These are phyloP conservation scores for Laspeyria flexula DNA, from an alignment of 2,888 invertebrate genomes.

Conservation along the genomic window DNA sequence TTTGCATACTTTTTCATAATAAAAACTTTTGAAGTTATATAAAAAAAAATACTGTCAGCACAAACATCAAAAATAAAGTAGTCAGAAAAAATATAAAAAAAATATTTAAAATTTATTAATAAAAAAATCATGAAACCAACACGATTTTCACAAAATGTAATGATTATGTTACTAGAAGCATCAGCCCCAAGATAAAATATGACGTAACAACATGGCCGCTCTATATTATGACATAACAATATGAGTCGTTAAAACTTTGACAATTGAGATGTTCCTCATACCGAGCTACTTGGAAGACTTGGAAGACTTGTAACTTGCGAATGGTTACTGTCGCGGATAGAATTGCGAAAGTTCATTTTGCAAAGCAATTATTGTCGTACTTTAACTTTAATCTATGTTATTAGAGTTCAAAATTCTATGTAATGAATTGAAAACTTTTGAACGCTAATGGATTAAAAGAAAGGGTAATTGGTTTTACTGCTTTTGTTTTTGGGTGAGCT, in stretches of 20 bases:
- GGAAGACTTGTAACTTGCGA: neutral
- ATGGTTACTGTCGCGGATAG: neutral
- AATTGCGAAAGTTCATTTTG: neutral
- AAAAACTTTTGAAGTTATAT: too few species aligned
- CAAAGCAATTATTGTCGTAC: neutral
- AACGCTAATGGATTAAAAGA: neutral
- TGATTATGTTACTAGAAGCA: too few species aligned
- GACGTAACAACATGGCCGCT: constrained; percentile 7
- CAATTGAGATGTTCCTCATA: constrained; percentile 28
- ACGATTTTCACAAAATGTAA: too few species aligned
- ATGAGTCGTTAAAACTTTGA: constrained; percentile 35
- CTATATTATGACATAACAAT: constrained; percentile 5
- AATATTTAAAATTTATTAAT: too few species aligned
- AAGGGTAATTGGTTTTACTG: neutral
- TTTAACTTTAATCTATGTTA: neutral
- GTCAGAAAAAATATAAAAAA: too few species aligned
- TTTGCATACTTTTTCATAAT: too few species aligned
- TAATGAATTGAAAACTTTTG: neutral
- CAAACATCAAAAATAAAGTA: too few species aligned
- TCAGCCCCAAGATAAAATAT: neutral
- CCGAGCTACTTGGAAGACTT: neutral
- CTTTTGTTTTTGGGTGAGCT: neutral
- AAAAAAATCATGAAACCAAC: too few species aligned
- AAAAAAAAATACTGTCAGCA: too few species aligned
- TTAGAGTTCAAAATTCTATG: neutral